Conservation (phyloP, 2,113 vertebrate genomes). For the Lontra canadensis region DNA sequence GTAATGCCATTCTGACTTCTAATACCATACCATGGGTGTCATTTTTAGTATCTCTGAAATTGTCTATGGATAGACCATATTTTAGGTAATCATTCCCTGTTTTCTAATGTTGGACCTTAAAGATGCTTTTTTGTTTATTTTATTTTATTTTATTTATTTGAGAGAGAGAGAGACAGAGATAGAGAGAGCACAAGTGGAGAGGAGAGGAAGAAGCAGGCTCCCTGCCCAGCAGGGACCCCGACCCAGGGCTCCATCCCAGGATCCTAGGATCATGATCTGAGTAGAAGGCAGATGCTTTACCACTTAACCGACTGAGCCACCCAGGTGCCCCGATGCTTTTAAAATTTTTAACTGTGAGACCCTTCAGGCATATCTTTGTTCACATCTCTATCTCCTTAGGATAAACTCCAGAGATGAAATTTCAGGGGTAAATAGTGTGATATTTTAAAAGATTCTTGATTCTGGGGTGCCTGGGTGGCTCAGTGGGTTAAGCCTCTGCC, state of each 20-base stretch:
- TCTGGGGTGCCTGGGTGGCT: neutral
- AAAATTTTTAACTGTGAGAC: neutral
- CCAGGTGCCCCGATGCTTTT: neutral
- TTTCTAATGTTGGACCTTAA: constrained; percentile 24
- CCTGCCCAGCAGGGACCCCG: neutral
- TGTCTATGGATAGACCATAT: neutral
- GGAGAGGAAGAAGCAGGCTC: neutral
- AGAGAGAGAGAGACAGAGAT: neutral
- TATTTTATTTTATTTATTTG: neutral
- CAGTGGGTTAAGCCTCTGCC: no score
- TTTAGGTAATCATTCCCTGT: constrained; percentile 18
- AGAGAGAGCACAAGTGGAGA: neutral
- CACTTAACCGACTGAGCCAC: neutral
- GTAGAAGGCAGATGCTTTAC: neutral
- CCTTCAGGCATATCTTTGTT: neutral
- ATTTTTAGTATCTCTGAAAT: constrained; percentile 23
- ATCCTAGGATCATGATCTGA: neutral
- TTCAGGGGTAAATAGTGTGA: constrained; percentile 7
- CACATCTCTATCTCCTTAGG: constrained; percentile 19
- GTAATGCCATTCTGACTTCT: neutral
- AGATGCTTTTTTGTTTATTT: neutral
- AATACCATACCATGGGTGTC: neutral
- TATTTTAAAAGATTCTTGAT: neutral
- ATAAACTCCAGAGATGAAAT: neutral
- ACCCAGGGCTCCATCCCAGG: neutral